Conservation (phyloP, 2,797 vertebrate species). For the Acanthurus lineatus region DNA sequence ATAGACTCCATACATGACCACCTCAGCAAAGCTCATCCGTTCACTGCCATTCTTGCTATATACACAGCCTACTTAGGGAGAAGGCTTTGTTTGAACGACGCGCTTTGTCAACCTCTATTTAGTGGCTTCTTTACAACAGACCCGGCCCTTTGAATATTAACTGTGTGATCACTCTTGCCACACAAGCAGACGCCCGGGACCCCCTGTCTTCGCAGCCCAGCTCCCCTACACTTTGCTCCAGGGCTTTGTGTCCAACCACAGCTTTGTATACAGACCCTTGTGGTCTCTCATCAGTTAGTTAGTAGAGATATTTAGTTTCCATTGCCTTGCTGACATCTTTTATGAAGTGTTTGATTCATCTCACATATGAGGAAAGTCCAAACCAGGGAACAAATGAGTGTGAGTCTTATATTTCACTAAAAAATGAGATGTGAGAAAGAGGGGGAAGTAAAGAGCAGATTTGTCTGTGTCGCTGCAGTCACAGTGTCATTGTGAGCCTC, state of each 20-base stretch:
- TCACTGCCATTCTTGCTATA: conserved; percentile 73
- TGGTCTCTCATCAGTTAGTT: conserved; percentile 54
- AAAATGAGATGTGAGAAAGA: conserved; percentile 14
- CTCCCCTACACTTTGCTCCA: conserved; percentile 56
- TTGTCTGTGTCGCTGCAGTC: conserved; percentile 54
- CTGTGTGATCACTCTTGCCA: conserved; percentile 87
- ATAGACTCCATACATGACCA: conserved; percentile 82
- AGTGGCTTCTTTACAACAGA: conserved; percentile 83
- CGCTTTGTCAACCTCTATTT: conserved; percentile 87
- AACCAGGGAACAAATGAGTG: conserved; percentile 33
- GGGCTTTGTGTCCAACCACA: conserved; percentile 71
- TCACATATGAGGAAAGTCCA: conserved; percentile 50
- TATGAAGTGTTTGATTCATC: conserved; percentile 57
- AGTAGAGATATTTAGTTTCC: conserved; percentile 50
- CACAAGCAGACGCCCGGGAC: conserved; percentile 80
- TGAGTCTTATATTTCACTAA: conserved; percentile 4
- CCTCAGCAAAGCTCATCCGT: conserved; percentile 73
- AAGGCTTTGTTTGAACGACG: conserved; percentile 80
- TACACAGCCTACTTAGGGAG: conserved; percentile 82
- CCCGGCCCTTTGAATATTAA: conserved; percentile 87
- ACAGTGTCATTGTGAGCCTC: conserved; percentile 66
- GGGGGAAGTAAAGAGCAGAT: conserved; percentile 37
- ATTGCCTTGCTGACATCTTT: conserved; percentile 59
- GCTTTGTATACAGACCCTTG: conserved; percentile 62
- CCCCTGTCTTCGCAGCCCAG: conserved; percentile 58